phyloP scores from a whole-genome alignment of 2,797 vertebrate species.

The Capromys pilorides region DNA sequence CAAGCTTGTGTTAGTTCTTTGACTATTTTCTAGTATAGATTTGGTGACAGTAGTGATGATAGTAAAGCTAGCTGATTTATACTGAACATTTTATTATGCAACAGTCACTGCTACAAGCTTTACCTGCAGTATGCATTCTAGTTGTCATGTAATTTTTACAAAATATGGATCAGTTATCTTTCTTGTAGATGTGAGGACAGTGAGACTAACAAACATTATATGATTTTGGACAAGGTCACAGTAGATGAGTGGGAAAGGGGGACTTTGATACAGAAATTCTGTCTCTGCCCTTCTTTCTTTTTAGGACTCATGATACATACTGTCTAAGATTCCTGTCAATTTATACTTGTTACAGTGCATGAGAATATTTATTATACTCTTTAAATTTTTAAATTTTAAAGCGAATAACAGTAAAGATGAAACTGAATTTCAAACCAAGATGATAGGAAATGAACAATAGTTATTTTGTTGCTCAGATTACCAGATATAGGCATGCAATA shows the following conservation, averaged over 20 bases:
- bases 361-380: background rate
- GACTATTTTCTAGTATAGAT: background rate
- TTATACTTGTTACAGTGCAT: background rate
- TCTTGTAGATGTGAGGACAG: background rate
- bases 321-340: background rate
- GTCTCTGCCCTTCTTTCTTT: background rate
- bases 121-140: background rate
- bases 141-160: background rate
- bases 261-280: background rate
- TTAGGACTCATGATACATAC: background rate
- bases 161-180: background rate
- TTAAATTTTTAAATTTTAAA: no score
- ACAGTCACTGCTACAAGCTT: background rate
- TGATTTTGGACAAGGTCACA: background rate
- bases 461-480: no score
- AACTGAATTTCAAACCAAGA: no score
- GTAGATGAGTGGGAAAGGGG: background rate
- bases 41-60: slow-evolving; percentile 27
- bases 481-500: no score
- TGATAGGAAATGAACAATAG: no score
- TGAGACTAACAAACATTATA: background rate
- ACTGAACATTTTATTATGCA: background rate
- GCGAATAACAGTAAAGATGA: no score
- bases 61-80: slow-evolving; percentile 46
- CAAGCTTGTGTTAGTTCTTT: background rate